Percentiles rank a stretch among this genome's conserved stretches.
phyloP scores from a whole-genome alignment of 2,797 vertebrate species.

The Anguilla pacifica region DNA sequence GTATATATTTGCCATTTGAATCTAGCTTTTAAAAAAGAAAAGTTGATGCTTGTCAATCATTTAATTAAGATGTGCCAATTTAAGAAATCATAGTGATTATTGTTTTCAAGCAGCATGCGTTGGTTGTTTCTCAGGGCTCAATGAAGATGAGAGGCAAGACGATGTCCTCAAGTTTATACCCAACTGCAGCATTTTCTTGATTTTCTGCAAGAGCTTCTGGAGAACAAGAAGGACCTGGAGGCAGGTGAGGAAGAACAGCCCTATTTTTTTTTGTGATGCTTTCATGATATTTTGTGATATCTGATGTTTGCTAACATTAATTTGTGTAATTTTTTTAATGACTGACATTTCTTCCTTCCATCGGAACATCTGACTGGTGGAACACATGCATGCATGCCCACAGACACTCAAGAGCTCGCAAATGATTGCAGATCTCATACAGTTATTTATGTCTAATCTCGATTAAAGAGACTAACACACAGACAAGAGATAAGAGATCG shows the following conservation, averaged over 20 bases:
- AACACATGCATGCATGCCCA: no score
- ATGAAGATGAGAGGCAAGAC: neutral
- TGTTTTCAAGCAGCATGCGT: neutral
- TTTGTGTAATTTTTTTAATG: no score
- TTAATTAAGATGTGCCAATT: neutral
- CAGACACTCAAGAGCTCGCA: neutral
- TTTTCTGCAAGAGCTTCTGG: conserved; percentile 12
- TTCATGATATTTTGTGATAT: no score
- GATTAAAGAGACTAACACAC: neutral
- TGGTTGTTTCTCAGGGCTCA: neutral
- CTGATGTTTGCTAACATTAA: no score
- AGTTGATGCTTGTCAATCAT: neutral
- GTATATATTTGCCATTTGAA: neutral
- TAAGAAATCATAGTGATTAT: neutral
- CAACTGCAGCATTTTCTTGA: neutral
- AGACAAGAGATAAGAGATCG: neutral
- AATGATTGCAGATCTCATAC: neutral
- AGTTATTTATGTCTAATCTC: neutral
- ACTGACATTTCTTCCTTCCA: no score
- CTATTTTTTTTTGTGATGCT: neutral
- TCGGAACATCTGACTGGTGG: no score
- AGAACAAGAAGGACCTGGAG: conserved; percentile 52
- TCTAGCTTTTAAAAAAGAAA: neutral
- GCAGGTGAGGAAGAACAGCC: conserved; percentile 51
- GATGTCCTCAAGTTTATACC: neutral